Conservation (phyloP, 2,888 invertebrate genomes). For the Acrobasis consociella region DNA sequence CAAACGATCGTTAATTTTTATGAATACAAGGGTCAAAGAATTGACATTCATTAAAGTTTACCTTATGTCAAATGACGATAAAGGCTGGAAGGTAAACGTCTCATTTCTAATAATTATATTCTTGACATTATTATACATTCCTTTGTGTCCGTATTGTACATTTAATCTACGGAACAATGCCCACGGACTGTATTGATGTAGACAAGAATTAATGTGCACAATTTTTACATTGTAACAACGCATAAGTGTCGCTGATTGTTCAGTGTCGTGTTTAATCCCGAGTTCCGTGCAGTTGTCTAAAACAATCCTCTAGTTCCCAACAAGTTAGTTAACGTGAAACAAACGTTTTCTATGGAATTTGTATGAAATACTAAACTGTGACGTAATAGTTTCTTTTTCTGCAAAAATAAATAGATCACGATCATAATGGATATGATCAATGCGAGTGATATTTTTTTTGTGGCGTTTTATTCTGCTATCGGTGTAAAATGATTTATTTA, state of each 20-base stretch:
- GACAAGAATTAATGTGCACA: conserved; percentile 16
- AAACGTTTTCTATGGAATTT: too few relatives aligned
- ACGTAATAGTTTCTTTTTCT: too few relatives aligned
- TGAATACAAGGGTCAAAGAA: too few relatives aligned
- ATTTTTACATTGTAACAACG: conserved; percentile 18
- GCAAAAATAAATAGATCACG: too few relatives aligned
- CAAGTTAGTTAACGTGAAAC: too few relatives aligned
- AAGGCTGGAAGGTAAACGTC: conserved; percentile 12
- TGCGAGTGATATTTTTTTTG: too few relatives aligned
- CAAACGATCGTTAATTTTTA: too few relatives aligned
- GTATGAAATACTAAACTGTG: too few relatives aligned
- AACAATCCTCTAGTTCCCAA: background rate
- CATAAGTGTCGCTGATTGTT: conserved; percentile 14
- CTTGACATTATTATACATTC: background rate
- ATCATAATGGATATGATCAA: too few relatives aligned
- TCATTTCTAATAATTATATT: too few relatives aligned
- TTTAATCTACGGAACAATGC: conserved; percentile 3
- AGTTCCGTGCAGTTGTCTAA: conserved; percentile 1
- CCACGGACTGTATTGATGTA: background rate
- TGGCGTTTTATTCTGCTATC: too few relatives aligned
- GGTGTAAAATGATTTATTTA: too few relatives aligned
- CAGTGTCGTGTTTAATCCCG: conserved; percentile 1
- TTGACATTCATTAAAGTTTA: background rate
- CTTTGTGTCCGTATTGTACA: background rate
- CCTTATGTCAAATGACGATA: background rate